Evolutionary conservation across 2,797 vertebrate genomes (phyloP).

Genomic region (Gouania willdenowi): DNA sequence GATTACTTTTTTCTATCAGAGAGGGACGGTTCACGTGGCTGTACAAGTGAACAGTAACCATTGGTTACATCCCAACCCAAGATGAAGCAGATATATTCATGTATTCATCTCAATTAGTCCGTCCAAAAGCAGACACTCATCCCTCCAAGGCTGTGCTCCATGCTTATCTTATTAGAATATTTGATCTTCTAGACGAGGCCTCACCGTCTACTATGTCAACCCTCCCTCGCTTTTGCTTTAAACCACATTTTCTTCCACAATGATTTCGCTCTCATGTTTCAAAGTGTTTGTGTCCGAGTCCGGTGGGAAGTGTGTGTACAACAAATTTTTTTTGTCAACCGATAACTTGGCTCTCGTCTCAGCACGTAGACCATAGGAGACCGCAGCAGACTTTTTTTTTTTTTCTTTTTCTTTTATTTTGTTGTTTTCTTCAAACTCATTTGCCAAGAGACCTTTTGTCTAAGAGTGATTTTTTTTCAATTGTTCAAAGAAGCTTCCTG

Average conservation of each 20-base stretch:
- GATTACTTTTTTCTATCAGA: slow-evolving; percentile 39
- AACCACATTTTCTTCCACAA: slow-evolving; percentile 8
- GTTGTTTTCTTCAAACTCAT: slow-evolving; percentile 36
- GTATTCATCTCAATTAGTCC: slow-evolving; percentile 75
- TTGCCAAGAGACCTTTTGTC: slow-evolving; percentile 26
- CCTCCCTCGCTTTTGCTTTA: slow-evolving; percentile 24
- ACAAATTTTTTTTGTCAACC: slow-evolving; percentile 41
- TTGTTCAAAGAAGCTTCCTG: slow-evolving; percentile 36
- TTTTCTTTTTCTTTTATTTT: too few relatives aligned
- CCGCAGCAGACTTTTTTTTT: too few relatives aligned
- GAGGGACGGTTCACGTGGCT: slow-evolving; percentile 51
- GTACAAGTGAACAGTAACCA: slow-evolving; percentile 66
- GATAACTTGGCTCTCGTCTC: slow-evolving; percentile 60
- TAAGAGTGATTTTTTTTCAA: slow-evolving; percentile 11
- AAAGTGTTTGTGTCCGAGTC: slow-evolving; percentile 16
- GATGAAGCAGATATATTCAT: slow-evolving; percentile 74
- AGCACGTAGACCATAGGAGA: slow-evolving; percentile 37
- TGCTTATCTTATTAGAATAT: slow-evolving; percentile 70
- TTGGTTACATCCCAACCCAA: slow-evolving; percentile 60
- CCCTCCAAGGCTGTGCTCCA: slow-evolving; percentile 48
- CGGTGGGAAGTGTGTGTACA: slow-evolving; percentile 46
- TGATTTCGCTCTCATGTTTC: slow-evolving; percentile 20
- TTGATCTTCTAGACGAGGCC: slow-evolving; percentile 43
- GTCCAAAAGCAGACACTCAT: slow-evolving; percentile 65
- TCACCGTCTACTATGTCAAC: slow-evolving; percentile 15